Evolutionary conservation across 92 coral and sea anemone species (phyloP).

Genomic region (Galaxea fascicularis): DNA sequence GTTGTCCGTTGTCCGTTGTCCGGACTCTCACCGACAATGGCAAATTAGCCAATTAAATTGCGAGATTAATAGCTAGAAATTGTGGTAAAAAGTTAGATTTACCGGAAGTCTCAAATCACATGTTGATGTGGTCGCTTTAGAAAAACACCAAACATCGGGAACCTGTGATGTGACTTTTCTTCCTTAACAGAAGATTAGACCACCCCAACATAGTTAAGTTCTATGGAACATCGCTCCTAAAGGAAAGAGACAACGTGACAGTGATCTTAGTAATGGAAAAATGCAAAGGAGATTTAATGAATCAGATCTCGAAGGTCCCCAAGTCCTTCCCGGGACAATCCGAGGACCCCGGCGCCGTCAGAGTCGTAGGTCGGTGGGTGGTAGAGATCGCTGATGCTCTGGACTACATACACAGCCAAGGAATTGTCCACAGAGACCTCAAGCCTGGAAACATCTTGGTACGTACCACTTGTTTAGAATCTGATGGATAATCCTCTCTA

Average conservation of each 20-base stretch:
- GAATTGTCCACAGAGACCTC: conserved; percentile 47
- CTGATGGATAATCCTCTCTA: too few species aligned
- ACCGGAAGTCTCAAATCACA: too few species aligned
- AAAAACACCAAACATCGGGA: too few species aligned
- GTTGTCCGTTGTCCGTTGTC: too few species aligned
- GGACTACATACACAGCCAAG: conserved; percentile 17
- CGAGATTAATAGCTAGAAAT: too few species aligned
- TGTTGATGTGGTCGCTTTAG: too few species aligned
- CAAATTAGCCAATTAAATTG: too few species aligned
- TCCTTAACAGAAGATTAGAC: background rate
- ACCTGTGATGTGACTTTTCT: background rate
- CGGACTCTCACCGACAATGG: too few species aligned
- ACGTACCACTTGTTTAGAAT: background rate
- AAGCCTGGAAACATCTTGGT: conserved; percentile 45
- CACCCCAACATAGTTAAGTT: background rate
- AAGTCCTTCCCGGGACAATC: conserved; percentile 20
- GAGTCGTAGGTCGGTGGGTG: background rate
- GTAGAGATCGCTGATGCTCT: conserved; percentile 10
- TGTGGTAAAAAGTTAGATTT: too few species aligned
- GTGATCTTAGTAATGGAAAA: conserved; percentile 37
- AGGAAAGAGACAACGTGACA: background rate
- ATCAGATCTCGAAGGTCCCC: background rate
- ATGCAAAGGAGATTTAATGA: conserved; percentile 23
- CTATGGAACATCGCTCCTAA: background rate
- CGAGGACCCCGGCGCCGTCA: background rate